Evolutionary conservation across 2,113 vertebrate genomes (phyloP).

Genomic region (Mus musculus): DNA sequence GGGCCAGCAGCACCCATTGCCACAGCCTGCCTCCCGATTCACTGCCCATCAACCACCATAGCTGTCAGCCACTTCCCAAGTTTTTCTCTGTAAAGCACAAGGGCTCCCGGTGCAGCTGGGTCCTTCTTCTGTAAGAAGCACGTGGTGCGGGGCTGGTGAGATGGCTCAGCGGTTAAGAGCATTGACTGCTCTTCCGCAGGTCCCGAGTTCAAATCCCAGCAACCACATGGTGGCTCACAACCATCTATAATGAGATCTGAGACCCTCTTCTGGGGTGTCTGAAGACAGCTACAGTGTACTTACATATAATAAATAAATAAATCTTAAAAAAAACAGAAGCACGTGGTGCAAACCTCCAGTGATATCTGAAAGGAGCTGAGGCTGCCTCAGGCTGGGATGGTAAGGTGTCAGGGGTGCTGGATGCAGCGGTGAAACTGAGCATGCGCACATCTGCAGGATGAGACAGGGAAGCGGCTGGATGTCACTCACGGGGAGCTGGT

Average conservation of each 20-base stretch:
- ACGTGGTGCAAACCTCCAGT: rapidly evolving
- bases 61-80: background rate
- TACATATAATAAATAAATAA: too few species aligned
- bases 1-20: background rate
- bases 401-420: rapidly evolving
- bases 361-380: rapidly evolving
- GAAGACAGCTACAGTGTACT: too few species aligned
- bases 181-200: too few species aligned
- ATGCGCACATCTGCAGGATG: slow-evolving; percentile 81
- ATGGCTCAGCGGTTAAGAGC: too few species aligned
- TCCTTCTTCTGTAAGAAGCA: background rate
- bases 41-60: rapidly evolving
- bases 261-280: too few species aligned
- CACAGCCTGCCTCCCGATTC: background rate
- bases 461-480: slow-evolving; percentile 83
- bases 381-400: background rate
- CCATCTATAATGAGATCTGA: too few species aligned
- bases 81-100: rapidly evolving
- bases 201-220: too few species aligned
- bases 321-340: background rate
- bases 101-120: background rate
- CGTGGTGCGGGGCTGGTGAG: too few species aligned
- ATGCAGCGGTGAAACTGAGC: background rate
- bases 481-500: slow-evolving; percentile 91
- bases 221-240: too few species aligned